phyloP scores from a whole-genome alignment of 2,888 invertebrate species.

The Andrena marginata region DNA sequence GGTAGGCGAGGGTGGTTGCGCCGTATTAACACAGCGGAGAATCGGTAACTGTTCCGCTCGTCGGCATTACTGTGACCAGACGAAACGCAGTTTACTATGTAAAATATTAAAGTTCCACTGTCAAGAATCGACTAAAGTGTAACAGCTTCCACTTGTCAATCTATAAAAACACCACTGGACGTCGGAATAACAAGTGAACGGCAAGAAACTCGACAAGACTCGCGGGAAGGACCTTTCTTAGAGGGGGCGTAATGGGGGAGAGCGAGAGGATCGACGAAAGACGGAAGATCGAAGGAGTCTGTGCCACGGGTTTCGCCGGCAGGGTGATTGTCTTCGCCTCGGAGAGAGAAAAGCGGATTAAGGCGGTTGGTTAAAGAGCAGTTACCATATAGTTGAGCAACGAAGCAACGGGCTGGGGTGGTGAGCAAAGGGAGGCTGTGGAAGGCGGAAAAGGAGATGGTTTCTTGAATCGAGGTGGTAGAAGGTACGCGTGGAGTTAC shows the following conservation, averaged over 20 bases:
- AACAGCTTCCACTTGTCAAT: constrained; percentile 3
- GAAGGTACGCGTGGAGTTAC: constrained; percentile 63
- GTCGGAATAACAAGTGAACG: constrained; percentile 27
- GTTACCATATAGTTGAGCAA: constrained; percentile 75
- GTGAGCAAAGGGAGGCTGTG: constrained; percentile 37
- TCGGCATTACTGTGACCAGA: no score
- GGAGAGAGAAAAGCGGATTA: constrained; percentile 78
- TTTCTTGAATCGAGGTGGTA: constrained; percentile 63
- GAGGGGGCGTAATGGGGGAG: neutral
- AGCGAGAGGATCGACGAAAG: constrained; percentile 42
- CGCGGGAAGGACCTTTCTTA: neutral
- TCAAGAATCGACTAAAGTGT: neutral
- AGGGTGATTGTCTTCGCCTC: constrained; percentile 74
- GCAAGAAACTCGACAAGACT: constrained; percentile 30
- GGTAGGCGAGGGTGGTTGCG: neutral
- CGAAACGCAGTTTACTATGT: no score
- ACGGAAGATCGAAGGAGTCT: constrained; percentile 62
- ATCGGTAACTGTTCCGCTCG: neutral
- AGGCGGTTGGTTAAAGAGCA: constrained; percentile 80
- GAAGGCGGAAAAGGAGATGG: constrained; percentile 64
- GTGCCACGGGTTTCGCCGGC: constrained; percentile 43
- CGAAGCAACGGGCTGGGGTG: constrained; percentile 59
- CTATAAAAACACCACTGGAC: constrained; percentile 19
- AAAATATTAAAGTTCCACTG: no score
- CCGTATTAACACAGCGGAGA: neutral